Evolutionary conservation across 2,797 vertebrate genomes (phyloP).

Genomic region (Pelobates cultripes): DNA sequence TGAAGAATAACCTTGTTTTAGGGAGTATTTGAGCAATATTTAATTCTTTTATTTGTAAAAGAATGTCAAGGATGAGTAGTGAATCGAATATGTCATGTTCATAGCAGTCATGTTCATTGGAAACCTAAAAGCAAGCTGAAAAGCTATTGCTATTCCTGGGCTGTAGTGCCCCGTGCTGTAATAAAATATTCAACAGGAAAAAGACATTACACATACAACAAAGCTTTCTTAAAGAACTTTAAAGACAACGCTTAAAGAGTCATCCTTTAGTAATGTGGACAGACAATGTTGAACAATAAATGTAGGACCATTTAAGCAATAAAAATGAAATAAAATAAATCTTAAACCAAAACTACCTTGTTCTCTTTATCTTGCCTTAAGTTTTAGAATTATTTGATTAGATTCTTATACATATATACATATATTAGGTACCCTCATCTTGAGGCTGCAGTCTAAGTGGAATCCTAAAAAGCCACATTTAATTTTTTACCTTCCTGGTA

Average conservation of each 20-base stretch:
- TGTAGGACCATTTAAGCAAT: not conserved
- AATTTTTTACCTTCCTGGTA: too few relatives aligned
- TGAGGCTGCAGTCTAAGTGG: too few relatives aligned
- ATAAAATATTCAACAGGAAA: conserved; percentile 27
- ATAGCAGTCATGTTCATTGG: conserved; percentile 21
- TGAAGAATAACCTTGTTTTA: not conserved
- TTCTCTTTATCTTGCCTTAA: too few relatives aligned
- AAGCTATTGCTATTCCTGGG: conserved; percentile 23
- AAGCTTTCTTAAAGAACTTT: not conserved
- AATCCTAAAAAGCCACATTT: too few relatives aligned
- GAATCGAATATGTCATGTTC: conserved; percentile 26
- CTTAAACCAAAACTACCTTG: too few relatives aligned
- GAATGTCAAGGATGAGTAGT: not conserved
- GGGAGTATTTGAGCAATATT: not conserved
- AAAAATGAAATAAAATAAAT: too few relatives aligned
- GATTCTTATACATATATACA: too few relatives aligned
- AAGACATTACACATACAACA: conserved; percentile 7
- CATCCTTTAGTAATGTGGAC: not conserved
- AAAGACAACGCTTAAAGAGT: not conserved
- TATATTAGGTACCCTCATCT: too few relatives aligned
- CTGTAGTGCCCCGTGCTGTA: conserved; percentile 6
- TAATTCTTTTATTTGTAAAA: conserved; percentile 14
- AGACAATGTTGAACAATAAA: not conserved
- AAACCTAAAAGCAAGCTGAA: conserved; percentile 12
- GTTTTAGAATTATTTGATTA: too few relatives aligned